Evolutionary conservation across 2,113 vertebrate species (phyloP), one percentile per base, ranked within the genome.

Genomic region (Caloenas nicobarica): DNA sequence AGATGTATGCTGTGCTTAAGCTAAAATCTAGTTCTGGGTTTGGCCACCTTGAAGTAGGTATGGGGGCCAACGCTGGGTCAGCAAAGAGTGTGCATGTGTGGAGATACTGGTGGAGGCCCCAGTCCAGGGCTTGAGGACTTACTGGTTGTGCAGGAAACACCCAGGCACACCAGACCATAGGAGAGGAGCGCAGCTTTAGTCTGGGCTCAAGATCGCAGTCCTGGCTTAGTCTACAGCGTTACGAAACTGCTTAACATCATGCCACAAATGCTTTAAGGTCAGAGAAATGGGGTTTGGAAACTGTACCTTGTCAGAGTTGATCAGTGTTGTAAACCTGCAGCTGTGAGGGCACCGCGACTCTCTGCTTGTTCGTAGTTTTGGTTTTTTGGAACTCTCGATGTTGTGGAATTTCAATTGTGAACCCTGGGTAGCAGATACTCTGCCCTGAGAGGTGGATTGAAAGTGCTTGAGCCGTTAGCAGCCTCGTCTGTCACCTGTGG

Each of bases 351-450:
- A 16, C 58, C 76, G 4, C 88, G 51, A 1, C 79, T 58, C 57
- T 61, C 85, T 54, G 94, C 94, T 88, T 83, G 88, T 16, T 29
- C 54, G 71, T 86, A 69, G 88, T 77, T 73, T 25, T 25, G 31
- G 18, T 10, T 48, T 33, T 89, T 68, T 46, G 9, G 23, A 81
- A 62, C 48, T 83, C 72, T 77, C 34, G 61, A 9, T 81, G 86
- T 97, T 73, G 95, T 94, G 95, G 46, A 88, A 77, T 25, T 88
- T 81, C 40, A 62, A 0, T 92, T 58, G 86, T 92, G 88, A 90
- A 57, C 79, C 40, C 61, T 36, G 57, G 92, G 88, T 34, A 86
- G 94, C 85, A 89, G 94, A 73, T 72, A 48, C 46, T 88, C 82
- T 93, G 94, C 92, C 91, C 92, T 58, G 74, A 4, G 34, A 48